These are phyloP conservation scores for Pogonus chalceus DNA, from an alignment of 1,140 invertebrate genomes.

Conservation along the genomic window DNA sequence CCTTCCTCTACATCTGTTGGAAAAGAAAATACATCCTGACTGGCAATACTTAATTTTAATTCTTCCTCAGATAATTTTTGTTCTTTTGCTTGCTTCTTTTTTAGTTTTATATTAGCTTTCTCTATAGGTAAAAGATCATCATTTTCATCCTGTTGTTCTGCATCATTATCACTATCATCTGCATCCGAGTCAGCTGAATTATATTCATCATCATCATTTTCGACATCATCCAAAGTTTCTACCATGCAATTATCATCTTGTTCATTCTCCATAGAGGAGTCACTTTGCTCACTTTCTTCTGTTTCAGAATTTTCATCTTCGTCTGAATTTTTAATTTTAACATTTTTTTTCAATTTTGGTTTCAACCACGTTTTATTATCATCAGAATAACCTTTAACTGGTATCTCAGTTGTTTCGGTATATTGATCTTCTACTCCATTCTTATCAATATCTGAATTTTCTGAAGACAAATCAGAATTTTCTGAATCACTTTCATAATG, in stretches of 20 bases:
- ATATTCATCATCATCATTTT: constrained; percentile 31
- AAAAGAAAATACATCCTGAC: constrained; percentile 65
- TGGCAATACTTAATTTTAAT: constrained; percentile 62
- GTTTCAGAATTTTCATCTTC: constrained; percentile 17
- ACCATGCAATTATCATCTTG: constrained; percentile 23
- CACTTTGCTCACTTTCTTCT: constrained; percentile 23
- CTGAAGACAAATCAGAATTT: constrained; percentile 10
- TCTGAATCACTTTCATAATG: constrained; percentile 14
- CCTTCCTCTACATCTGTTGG: constrained; percentile 58
- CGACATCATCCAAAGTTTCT: constrained; percentile 40
- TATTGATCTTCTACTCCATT: constrained; percentile 29
- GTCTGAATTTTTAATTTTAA: constrained; percentile 20
- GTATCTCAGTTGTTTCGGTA: constrained; percentile 17
- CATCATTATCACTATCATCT: constrained; percentile 26
- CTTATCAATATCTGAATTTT: constrained; percentile 15
- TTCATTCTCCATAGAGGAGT: constrained; percentile 19
- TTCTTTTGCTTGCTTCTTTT: constrained; percentile 59
- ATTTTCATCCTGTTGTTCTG: constrained; percentile 40
- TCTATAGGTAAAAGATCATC: constrained; percentile 76
- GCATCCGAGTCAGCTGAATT: constrained; percentile 23
- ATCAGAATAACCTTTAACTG: constrained; percentile 48
- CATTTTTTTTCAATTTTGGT: constrained; percentile 40
- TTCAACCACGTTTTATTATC: constrained; percentile 60
- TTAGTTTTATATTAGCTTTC: constrained; percentile 70
- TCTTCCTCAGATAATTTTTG: constrained; percentile 70